phyloP scores from a whole-genome alignment of 2,113 vertebrate genomes.

The Lagopus leucura region DNA sequence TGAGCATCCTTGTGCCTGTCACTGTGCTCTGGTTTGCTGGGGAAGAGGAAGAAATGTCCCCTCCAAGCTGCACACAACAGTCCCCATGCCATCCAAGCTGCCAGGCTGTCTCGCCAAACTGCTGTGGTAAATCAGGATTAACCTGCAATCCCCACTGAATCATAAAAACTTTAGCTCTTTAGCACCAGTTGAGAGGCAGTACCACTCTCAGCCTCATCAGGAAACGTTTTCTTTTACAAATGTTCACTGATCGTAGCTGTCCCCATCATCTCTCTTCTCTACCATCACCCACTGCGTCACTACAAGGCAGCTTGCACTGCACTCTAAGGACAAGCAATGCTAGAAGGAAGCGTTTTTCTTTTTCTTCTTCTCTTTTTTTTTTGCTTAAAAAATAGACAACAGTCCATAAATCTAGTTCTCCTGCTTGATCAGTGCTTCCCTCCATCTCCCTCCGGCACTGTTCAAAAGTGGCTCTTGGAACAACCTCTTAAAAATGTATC shows the following conservation, averaged over 20 bases:
- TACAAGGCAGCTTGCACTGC: not conserved
- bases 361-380: not conserved
- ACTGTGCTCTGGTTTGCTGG: not conserved
- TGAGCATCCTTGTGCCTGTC: not conserved
- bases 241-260: not conserved
- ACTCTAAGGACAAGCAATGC: not conserved
- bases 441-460: slow-evolving; percentile 30
- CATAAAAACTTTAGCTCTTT: slow-evolving; percentile 56
- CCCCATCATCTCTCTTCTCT: not conserved
- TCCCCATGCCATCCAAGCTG: fast-evolving
- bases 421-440: slow-evolving; percentile 23
- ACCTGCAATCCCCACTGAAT: slow-evolving; percentile 34
- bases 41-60: not conserved
- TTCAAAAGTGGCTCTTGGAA: slow-evolving; percentile 42
- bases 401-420: slow-evolving; percentile 52
- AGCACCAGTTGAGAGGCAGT: slow-evolving; percentile 18
- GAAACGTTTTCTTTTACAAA: slow-evolving; percentile 16
- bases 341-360: not conserved
- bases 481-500: slow-evolving; percentile 23
- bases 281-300: not conserved
- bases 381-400: not conserved
- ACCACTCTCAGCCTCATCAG: slow-evolving; percentile 19
- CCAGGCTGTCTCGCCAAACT: not conserved
- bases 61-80: fast-evolving
- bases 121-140: slow-evolving; percentile 48